phyloP scores from a whole-genome alignment of 2,888 invertebrate genomes.

The Netelia melanura region DNA sequence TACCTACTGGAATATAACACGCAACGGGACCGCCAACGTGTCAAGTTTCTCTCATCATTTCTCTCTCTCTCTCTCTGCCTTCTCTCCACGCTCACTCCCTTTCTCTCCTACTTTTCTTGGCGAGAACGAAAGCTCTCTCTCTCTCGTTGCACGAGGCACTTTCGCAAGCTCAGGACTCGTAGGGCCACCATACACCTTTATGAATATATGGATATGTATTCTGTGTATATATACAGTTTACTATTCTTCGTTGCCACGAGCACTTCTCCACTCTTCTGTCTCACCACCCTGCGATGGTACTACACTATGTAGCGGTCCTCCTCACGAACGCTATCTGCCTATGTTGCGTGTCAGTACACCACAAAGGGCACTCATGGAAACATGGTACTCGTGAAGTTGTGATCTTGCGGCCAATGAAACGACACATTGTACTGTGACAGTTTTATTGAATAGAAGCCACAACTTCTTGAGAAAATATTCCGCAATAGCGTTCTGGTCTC shows the following conservation, averaged over 20 bases:
- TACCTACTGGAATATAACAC: constrained; percentile 68
- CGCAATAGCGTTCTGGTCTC: too few species aligned
- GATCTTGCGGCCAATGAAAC: constrained; percentile 17
- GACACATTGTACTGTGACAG: neutral
- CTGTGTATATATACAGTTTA: neutral
- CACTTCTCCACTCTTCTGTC: neutral
- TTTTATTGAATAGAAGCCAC: neutral
- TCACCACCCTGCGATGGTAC: neutral
- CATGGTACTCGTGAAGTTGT: constrained; percentile 2
- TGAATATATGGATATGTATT: neutral
- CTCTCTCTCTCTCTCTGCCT: constrained; percentile 34
- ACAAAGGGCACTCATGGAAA: neutral
- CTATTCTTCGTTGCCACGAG: neutral
- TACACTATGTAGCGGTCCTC: neutral
- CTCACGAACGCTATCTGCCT: neutral
- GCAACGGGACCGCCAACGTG: constrained; percentile 62
- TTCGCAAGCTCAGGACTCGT: constrained; percentile 21
- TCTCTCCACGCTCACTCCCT: neutral
- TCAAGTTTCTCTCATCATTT: constrained; percentile 51
- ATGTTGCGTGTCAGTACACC: constrained; percentile 2
- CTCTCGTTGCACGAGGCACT: neutral
- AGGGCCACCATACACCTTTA: constrained; percentile 16
- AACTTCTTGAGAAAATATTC: neutral
- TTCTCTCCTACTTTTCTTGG: constrained; percentile 29
- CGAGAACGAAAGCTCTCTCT: constrained; percentile 40